These are phyloP conservation scores for Lamellibrachia luymesi DNA, from an alignment of 1,140 invertebrate species.

Conservation along the genomic window DNA sequence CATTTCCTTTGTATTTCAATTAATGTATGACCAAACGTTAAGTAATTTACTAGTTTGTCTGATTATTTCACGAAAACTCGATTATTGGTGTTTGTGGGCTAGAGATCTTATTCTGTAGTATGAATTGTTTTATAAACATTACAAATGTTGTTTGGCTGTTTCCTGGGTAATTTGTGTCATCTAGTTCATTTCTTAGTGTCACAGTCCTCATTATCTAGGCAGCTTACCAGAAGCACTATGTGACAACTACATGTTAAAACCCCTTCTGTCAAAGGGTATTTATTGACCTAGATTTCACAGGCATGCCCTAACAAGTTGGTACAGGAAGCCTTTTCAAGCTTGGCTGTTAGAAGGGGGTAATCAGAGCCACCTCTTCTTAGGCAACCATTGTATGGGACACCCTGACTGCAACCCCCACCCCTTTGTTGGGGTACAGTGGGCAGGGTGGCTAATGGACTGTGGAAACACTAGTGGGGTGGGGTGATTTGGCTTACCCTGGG, in stretches of 20 bases:
- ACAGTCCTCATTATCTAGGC: background rate
- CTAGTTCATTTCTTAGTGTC: background rate
- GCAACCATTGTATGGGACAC: background rate
- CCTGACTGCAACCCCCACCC: background rate
- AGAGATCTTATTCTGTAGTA: too few species aligned
- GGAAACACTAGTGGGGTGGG: background rate
- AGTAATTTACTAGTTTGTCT: too few species aligned
- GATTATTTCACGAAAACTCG: too few species aligned
- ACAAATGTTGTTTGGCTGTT: too few species aligned
- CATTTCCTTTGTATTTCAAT: too few species aligned
- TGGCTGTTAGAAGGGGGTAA: background rate
- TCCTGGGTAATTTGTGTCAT: background rate
- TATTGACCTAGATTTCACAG: constrained; percentile 1
- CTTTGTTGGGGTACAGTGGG: background rate
- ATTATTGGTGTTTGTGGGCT: too few species aligned
- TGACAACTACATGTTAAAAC: background rate
- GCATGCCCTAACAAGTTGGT: background rate
- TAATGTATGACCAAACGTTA: too few species aligned
- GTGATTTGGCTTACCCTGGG: too few species aligned
- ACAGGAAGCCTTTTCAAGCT: background rate
- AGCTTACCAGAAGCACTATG: background rate
- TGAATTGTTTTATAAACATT: too few species aligned
- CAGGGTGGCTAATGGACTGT: background rate
- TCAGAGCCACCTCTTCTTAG: background rate
- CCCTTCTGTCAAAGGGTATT: background rate